phyloP scores from a whole-genome alignment of 2,888 invertebrate genomes.

The Sepiola atlantica region DNA sequence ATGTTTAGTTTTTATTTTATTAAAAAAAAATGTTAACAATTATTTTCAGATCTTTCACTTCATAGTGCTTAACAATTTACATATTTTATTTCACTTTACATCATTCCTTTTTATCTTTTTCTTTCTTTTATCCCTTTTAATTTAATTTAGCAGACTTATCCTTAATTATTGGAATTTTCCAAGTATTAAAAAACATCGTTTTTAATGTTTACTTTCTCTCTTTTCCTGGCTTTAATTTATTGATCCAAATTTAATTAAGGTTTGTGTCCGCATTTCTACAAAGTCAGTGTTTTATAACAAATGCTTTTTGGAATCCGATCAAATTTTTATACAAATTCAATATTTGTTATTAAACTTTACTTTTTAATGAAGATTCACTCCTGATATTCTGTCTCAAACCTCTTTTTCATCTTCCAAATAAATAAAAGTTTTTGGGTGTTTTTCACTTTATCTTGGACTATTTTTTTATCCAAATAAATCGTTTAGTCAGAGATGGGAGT shows the following conservation, averaged over 20 bases:
- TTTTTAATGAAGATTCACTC: background rate
- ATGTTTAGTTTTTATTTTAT: background rate
- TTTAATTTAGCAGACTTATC: background rate
- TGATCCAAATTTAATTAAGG: conserved; percentile 15
- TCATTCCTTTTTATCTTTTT: background rate
- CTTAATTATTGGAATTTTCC: background rate
- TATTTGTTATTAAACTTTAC: background rate
- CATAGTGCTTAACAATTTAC: background rate
- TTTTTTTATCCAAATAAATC: background rate
- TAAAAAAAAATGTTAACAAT: background rate
- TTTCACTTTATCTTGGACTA: background rate
- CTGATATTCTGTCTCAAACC: background rate
- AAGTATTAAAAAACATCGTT: background rate
- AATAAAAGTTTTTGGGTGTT: background rate
- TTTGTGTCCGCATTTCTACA: background rate
- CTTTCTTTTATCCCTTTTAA: background rate
- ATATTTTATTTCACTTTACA: background rate
- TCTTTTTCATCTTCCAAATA: background rate
- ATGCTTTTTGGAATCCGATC: background rate
- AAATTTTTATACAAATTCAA: background rate
- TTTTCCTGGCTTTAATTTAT: background rate
- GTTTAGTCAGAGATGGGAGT: background rate
- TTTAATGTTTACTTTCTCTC: background rate
- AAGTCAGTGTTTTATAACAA: background rate
- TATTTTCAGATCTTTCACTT: background rate